Evolutionary conservation across 2,113 vertebrate species (phyloP).

Genomic region (Redunca redunca): DNA sequence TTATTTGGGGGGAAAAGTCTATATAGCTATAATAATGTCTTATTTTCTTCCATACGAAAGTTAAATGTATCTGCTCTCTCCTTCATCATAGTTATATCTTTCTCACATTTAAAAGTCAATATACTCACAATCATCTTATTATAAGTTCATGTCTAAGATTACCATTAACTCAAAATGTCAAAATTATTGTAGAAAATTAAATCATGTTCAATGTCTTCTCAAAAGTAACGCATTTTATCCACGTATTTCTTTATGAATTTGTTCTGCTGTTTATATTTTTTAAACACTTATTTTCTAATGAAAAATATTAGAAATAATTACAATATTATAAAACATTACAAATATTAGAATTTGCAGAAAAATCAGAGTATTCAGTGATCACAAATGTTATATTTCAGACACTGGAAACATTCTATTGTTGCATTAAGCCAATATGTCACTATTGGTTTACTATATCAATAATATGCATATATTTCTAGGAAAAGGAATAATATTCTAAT

Average conservation of each 20-base stretch:
- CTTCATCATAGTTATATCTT: not conserved
- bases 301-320: slow-evolving; percentile 17
- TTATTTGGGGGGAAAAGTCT: not conserved
- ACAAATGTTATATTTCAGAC: not conserved
- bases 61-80: not conserved
- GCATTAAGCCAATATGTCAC: not conserved
- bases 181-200: slow-evolving; percentile 25
- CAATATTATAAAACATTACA: not conserved
- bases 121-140: not conserved
- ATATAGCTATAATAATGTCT: not conserved
- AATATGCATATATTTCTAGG: not conserved
- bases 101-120: slow-evolving; percentile 25
- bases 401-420: not conserved
- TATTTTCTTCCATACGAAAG: not conserved
- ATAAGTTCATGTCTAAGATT: not conserved
- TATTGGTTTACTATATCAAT: not conserved
- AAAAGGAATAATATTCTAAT: slow-evolving; percentile 12
- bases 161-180: not conserved
- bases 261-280: not conserved
- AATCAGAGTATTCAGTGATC: not conserved
- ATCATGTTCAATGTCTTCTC: not conserved
- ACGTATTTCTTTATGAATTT: not conserved
- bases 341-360: not conserved
- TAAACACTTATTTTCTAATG: not conserved
- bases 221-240: not conserved